Conservation (phyloP, 2,797 vertebrate species). For the Rhincodon typus region DNA sequence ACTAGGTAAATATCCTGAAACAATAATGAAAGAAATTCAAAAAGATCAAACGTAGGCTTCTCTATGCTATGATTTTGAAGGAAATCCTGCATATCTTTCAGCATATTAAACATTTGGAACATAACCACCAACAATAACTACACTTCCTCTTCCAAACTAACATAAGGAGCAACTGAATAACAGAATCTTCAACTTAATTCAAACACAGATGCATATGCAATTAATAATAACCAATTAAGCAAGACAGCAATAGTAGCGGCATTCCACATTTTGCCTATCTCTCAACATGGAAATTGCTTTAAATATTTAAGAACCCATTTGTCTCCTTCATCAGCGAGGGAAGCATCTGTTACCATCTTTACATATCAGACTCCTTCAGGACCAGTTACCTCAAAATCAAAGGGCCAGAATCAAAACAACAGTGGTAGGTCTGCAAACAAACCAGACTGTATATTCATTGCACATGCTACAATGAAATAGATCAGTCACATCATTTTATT, state of each 20-base stretch:
- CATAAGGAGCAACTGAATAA: not conserved
- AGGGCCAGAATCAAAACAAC: not conserved
- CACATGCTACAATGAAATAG: not conserved
- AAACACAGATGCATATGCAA: not conserved
- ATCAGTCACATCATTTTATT: not conserved
- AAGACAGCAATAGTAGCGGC: not conserved
- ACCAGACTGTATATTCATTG: not conserved
- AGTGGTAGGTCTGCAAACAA: not conserved
- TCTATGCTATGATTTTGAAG: not conserved
- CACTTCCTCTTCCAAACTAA: not conserved
- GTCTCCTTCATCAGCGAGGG: not conserved
- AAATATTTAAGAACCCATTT: not conserved
- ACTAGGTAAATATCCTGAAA: not conserved
- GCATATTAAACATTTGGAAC: not conserved
- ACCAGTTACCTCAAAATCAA: not conserved
- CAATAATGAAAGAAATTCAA: not conserved
- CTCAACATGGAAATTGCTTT: not conserved
- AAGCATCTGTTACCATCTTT: not conserved
- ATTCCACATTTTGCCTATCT: not conserved
- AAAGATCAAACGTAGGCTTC: not conserved
- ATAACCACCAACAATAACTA: not conserved
- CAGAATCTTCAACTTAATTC: not conserved
- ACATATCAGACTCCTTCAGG: not conserved
- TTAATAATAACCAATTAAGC: not conserved
- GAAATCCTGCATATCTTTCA: not conserved